phyloP scores from a whole-genome alignment of 2,797 vertebrate genomes.

The Myripristis murdjan region DNA sequence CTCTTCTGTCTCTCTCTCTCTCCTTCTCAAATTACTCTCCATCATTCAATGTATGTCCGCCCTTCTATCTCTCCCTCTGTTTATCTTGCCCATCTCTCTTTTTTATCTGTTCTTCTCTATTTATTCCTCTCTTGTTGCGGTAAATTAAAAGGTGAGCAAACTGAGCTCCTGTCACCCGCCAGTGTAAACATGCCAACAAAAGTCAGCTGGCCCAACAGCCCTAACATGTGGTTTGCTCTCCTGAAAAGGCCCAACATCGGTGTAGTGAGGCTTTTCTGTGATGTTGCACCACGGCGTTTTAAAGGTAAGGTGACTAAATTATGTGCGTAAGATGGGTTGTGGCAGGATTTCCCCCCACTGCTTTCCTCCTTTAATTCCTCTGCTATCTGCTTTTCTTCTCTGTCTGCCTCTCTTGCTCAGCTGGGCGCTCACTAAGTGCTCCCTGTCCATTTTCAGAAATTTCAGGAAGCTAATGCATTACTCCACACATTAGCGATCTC shows the following conservation, averaged over 20 bases:
- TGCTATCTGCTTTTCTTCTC: constrained; percentile 38
- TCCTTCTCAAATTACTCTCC: constrained; percentile 37
- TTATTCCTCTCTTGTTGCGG: background rate
- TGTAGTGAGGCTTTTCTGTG: background rate
- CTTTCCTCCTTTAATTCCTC: constrained; percentile 33
- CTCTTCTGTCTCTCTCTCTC: constrained; percentile 17
- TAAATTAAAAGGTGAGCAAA: constrained; percentile 36
- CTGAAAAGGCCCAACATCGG: too few species aligned
- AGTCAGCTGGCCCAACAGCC: background rate
- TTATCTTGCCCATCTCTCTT: constrained; percentile 29
- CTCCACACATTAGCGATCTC: constrained; percentile 29
- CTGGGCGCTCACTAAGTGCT: constrained; percentile 44
- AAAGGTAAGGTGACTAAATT: background rate
- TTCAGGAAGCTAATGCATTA: constrained; percentile 42
- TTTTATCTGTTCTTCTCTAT: too few species aligned
- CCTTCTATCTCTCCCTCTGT: background rate
- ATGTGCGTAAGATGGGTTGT: background rate
- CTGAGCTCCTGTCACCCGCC: background rate
- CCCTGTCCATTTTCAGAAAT: constrained; percentile 37
- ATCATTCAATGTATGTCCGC: background rate
- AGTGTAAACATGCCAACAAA: background rate
- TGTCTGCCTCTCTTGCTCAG: constrained; percentile 44
- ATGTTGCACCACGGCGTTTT: constrained; percentile 1
- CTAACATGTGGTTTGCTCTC: too few species aligned
- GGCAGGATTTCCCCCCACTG: constrained; percentile 5